phyloP scores from a whole-genome alignment of 2,888 invertebrate species.

The Hipparchia sbordonii region DNA sequence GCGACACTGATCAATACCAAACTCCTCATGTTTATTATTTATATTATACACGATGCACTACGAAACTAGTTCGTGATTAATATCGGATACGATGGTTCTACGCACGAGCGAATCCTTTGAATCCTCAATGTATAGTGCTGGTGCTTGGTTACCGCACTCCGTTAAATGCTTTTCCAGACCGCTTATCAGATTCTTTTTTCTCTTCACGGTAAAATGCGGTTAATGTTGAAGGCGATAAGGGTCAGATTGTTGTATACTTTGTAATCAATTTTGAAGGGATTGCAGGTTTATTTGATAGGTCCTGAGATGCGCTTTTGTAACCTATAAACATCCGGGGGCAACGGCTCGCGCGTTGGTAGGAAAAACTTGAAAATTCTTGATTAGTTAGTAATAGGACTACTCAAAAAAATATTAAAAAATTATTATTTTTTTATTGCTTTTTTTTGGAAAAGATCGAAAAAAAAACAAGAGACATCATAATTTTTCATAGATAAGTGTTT shows the following conservation, averaged over 20 bases:
- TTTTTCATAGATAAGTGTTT: no score
- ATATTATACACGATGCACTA: slow-evolving; percentile 38
- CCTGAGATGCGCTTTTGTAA: slow-evolving; percentile 7
- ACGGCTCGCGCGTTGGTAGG: neutral
- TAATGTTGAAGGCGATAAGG: slow-evolving; percentile 31
- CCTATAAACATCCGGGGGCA: slow-evolving; percentile 14
- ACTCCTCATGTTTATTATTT: slow-evolving; percentile 56
- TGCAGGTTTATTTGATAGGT: slow-evolving; percentile 1
- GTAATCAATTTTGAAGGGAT: slow-evolving; percentile 12
- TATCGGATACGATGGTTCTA: slow-evolving; percentile 31
- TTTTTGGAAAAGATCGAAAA: no score
- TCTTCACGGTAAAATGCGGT: slow-evolving; percentile 35
- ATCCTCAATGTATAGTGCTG: slow-evolving; percentile 39
- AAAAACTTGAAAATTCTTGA: neutral
- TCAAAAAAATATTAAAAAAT: no score
- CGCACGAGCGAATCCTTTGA: slow-evolving; percentile 33
- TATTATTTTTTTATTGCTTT: no score
- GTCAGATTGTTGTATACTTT: slow-evolving; percentile 19
- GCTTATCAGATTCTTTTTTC: slow-evolving; percentile 39
- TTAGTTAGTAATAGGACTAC: no score
- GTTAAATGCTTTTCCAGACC: slow-evolving; percentile 42
- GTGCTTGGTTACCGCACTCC: slow-evolving; percentile 31
- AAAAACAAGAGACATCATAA: no score
- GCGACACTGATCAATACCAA: slow-evolving; percentile 52
- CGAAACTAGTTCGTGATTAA: slow-evolving; percentile 45